Evolutionary conservation across 2,113 vertebrate species (phyloP), one percentile per base, ranked within the genome.

Genomic region (Aspidoscelis tigris): DNA sequence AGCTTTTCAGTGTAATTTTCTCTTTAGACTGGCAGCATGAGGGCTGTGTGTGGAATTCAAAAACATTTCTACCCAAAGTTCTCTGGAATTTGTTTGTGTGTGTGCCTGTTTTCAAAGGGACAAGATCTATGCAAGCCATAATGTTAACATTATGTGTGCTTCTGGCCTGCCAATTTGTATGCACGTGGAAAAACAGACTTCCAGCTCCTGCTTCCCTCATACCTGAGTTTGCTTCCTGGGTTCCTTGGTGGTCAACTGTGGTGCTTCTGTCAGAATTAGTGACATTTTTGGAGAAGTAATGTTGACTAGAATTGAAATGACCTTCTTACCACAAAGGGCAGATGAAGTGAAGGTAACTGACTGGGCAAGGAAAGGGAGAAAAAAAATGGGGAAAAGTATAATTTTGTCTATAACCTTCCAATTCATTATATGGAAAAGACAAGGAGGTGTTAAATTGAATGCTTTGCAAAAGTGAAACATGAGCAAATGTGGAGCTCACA

Each of bases 241-340:
- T 85, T 73, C 41, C 81, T 93, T 58, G 70, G 74, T 70, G 33
- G 61, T 72, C 78, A 92, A 89, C 50, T 80, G 77, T 9, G 85
- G 75, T 81, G 86, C 26, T 90, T 89, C 89, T 87, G 84, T 91
- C 80, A 87, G 68, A 94, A 89, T 92, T 91, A 89, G 77, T 81
- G 90, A 87, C 41, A 6, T 88, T 89, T 94, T 89, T 75, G 85
- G 70, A 85, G 58, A 79, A 89, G 71, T 91, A 83, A 89, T 87
- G 90, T 41, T 20, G 64, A 83, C 20, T 86, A 50, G 80, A 91
- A 94, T 91, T 93, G 88, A 91, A 94, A 90, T 5, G 26, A 89
- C 84, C 84, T 89, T 76, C 82, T 82, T 41, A 70, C 80, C 87
- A 85, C 84, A 88, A 87, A 91, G 87, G 81, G 64, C 86, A 89